Evolutionary conservation across 2,797 vertebrate genomes (phyloP), one percentile per base, ranked within the genome.

Genomic region (Poeciliopsis presidionis): DNA sequence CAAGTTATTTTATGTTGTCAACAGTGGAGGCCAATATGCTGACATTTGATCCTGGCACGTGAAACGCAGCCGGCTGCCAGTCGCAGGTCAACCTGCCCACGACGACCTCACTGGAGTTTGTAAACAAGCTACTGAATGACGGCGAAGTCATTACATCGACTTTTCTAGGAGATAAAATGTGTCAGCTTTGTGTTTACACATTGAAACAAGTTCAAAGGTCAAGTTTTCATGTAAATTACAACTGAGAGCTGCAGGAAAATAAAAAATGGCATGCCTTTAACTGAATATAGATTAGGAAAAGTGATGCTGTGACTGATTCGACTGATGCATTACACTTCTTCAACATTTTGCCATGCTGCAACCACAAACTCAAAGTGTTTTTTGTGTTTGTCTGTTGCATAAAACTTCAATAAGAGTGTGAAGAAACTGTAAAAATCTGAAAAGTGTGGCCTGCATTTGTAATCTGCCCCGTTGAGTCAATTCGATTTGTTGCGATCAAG

Each of bases 1-100:
- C 51, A 70, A 59, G 13, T 69, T 1, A 45, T 11, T 28, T 57
- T 0, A 49, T 82, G 83, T 90, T 77, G 80, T 79, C 80, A 81
- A 84, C 81, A 86, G 77, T 72, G 74, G 71, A 86, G 53, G 73
- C 63, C 41, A 82, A 80, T 33, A 12, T 0, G 72, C 69, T 25
- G 1, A 81, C 14, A 84, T 75, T 73, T 20, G 75, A 79, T 71
- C 43, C 51, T 39, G 33, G 39, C 5, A 72, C 9, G 25, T 47
- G 43, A 63, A 39, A 63, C n/a, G 22, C 75, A 39, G 41, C 3
- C 22, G 25, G 13, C 53, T 7, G 57, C 57, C 28, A 61, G 69
- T 43, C 30, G 47, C 45, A 39, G 5, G 25, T n/a, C 28, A 55
- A 77, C 55, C 70, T 43, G 14, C 30, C 55, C 22, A 9, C 2